A percentile compares a stretch with the other conserved stretches of the same genome.
Evolutionary conservation across 2,113 vertebrate species (phyloP).

Genomic region (Tor tambroides): DNA sequence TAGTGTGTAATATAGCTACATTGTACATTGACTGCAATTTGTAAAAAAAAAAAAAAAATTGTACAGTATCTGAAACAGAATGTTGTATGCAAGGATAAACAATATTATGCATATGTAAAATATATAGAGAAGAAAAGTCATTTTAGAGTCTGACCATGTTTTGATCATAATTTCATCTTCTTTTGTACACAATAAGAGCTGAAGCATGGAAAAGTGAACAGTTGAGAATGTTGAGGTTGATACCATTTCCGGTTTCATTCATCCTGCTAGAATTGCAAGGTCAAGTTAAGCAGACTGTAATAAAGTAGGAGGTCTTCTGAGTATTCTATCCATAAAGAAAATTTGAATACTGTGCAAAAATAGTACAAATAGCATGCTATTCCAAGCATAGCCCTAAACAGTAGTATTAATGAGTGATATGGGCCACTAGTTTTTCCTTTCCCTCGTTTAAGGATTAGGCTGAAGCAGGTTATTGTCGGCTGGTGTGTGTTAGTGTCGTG

Average conservation of each 20-base stretch:
- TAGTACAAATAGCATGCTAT: not conserved
- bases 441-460: conserved; percentile 43
- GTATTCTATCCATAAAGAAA: not conserved
- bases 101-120: too few species aligned
- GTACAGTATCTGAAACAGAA: too few species aligned
- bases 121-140: not conserved
- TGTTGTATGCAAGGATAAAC: too few species aligned
- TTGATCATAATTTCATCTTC: not conserved
- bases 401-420: conserved; percentile 2
- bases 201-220: not conserved
- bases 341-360: not conserved
- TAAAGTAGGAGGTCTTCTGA: not conserved
- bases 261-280: not conserved
- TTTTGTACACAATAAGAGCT: not conserved
- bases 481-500: conserved; percentile 35
- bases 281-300: not conserved
- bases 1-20: not conserved
- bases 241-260: too few species aligned
- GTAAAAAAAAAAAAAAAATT: not conserved
- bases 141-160: not conserved
- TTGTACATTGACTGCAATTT: not conserved
- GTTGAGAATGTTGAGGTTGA: not conserved
- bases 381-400: conserved; percentile 14
- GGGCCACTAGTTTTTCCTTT: conserved; percentile 20
- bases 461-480: conserved; percentile 36